phyloP scores from a whole-genome alignment of 1,140 invertebrate species.

The Radopholus similis region DNA sequence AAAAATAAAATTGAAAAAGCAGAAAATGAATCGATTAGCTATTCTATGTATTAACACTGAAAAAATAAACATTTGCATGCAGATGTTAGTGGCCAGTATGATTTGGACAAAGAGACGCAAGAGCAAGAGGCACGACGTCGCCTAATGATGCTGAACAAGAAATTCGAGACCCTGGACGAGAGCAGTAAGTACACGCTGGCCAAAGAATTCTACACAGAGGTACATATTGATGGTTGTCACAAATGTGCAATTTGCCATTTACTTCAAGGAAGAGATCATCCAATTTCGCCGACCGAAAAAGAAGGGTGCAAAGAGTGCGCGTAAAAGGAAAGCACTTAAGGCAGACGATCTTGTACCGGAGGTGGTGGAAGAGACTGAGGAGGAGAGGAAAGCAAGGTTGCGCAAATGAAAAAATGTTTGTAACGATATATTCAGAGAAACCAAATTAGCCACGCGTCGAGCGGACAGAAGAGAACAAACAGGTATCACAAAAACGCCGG shows the following conservation, averaged over 20 bases:
- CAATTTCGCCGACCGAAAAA: conserved; percentile 91
- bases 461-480: not conserved
- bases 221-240: not conserved
- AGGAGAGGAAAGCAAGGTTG: conserved; percentile 28
- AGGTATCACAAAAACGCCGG: too few species aligned
- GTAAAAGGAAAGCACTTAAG: conserved; percentile 63
- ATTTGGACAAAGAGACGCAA: conserved; percentile 60
- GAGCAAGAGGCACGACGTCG: conserved; percentile 68
- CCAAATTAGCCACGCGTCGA: conserved; percentile 38
- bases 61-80: conserved; percentile 14
- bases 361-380: conserved; percentile 47
- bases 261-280: conserved; percentile 63
- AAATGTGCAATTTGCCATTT: conserved; percentile 4
- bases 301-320: conserved; percentile 67
- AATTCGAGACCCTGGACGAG: conserved; percentile 63
- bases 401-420: too few species aligned
- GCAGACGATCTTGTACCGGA: conserved; percentile 66
- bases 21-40: conserved; percentile 7
- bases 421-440: conserved; percentile 36
- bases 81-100: conserved; percentile 43
- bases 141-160: conserved; percentile 51
- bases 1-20: conserved; percentile 19
- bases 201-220: conserved; percentile 79
- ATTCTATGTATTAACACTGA: not conserved
- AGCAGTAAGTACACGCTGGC: conserved; percentile 72